Percentiles rank a stretch among this genome's conserved stretches.
Conservation (phyloP, 2,888 invertebrate genomes). For the Tipula lateralis region DNA sequence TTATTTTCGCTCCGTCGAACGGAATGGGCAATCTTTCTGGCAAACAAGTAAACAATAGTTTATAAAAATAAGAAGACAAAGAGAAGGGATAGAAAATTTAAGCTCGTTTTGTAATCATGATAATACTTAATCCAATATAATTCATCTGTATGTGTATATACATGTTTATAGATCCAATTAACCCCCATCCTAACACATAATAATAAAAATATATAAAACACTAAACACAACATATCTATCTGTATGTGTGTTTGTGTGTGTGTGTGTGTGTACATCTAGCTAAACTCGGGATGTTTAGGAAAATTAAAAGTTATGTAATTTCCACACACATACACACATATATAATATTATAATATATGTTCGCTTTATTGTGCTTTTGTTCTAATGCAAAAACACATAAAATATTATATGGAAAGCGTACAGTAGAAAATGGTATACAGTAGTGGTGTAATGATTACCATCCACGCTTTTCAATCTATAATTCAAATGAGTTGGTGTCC, state of each 20-base stretch:
- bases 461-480: background rate
- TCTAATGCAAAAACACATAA: background rate
- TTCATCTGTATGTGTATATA: background rate
- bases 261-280: background rate
- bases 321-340: background rate
- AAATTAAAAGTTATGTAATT: background rate
- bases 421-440: background rate
- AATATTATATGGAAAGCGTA: background rate
- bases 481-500: background rate
- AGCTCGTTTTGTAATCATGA: background rate
- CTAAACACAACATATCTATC: background rate
- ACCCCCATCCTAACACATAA: slow-evolving; percentile 9
- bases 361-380: background rate
- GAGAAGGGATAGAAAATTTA: background rate
- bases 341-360: background rate
- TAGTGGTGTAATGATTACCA: background rate
- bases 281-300: background rate
- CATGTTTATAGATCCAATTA: slow-evolving; percentile 19
- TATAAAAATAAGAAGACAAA: background rate
- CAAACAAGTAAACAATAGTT: background rate
- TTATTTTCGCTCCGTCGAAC: background rate
- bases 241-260: no score
- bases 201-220: background rate
- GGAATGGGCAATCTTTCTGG: background rate
- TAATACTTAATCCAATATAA: slow-evolving; percentile 19